Evolutionary conservation across 2,113 vertebrate species (phyloP).

Genomic region (Otolemur garnettii): DNA sequence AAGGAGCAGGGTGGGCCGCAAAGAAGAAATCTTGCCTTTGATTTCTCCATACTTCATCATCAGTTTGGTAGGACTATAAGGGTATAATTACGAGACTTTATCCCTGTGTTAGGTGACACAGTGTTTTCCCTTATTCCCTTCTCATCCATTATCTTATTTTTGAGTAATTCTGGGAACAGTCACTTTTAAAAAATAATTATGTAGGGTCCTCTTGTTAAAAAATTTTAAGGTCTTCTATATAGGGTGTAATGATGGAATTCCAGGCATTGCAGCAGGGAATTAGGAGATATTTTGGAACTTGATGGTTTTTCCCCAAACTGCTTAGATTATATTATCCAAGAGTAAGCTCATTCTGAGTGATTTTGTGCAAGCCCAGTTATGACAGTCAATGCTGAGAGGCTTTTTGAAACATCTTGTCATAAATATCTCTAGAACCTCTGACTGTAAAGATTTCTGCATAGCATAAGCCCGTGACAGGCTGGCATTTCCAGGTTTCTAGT

Average conservation of each 20-base stretch:
- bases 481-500: neutral
- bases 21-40: neutral
- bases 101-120: neutral
- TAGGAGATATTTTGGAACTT: neutral
- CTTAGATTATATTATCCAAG: neutral
- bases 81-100: neutral
- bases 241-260: neutral
- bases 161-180: slow-evolving; percentile 18
- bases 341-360: neutral
- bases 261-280: neutral
- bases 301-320: neutral
- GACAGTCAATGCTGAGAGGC: neutral
- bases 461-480: neutral
- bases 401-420: neutral
- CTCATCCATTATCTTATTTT: neutral
- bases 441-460: neutral
- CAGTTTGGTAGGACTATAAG: neutral
- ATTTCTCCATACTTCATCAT: neutral
- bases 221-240: neutral
- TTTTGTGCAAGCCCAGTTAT: neutral
- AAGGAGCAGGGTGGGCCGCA: neutral
- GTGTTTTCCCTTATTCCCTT: neutral
- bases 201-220: neutral
- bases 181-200: slow-evolving; percentile 20
- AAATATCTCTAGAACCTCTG: neutral